Percentiles rank a stretch among this genome's conserved stretches.
phyloP scores from a whole-genome alignment of 2,113 vertebrate species.

The Sinocyclocheilus rhinocerous region DNA sequence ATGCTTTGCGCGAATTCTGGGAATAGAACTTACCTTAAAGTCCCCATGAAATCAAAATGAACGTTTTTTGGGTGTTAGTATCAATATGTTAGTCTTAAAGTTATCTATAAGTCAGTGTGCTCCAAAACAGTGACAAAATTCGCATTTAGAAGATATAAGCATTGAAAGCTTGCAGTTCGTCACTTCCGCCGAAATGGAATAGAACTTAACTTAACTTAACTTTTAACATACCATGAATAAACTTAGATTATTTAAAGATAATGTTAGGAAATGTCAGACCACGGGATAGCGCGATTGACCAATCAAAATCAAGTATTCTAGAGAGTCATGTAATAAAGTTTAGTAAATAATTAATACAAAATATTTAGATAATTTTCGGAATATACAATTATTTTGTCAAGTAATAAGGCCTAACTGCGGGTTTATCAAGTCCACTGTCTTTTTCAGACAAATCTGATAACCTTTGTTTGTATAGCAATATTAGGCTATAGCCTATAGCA shows the following conservation, averaged over 20 bases:
- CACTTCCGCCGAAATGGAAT: too few relatives aligned
- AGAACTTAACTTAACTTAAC: too few relatives aligned
- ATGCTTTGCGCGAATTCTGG: background rate
- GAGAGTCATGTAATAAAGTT: background rate
- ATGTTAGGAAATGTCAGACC: background rate
- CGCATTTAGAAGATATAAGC: too few relatives aligned
- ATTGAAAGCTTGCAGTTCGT: too few relatives aligned
- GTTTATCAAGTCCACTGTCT: background rate
- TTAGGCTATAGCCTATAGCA: background rate
- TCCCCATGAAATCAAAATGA: too few relatives aligned
- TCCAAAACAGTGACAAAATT: too few relatives aligned
- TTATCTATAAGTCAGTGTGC: too few relatives aligned
- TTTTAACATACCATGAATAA: background rate
- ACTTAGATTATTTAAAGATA: background rate
- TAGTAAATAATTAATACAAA: background rate
- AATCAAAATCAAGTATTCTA: background rate
- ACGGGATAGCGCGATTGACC: background rate
- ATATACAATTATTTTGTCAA: background rate
- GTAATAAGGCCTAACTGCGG: background rate
- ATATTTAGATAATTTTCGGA: background rate
- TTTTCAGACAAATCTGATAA: background rate
- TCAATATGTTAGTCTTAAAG: too few relatives aligned
- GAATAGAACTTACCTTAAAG: too few relatives aligned
- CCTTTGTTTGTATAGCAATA: background rate
- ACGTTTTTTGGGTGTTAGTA: too few relatives aligned